Conservation (phyloP, 2,797 vertebrate species). For the Carduelis carduelis region DNA sequence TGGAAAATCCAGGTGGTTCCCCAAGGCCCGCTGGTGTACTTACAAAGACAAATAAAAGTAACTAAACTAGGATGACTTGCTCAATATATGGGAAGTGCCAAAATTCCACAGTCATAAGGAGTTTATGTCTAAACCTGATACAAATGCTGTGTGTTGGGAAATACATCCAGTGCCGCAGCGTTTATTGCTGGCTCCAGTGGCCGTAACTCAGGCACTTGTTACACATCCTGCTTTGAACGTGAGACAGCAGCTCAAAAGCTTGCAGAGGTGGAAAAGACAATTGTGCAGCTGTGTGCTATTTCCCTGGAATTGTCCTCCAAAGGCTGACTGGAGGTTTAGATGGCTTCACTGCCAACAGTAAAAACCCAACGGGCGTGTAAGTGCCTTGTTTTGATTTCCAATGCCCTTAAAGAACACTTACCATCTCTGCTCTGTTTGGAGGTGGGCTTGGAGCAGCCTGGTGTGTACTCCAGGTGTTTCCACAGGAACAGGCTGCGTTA, state of each 20-base stretch:
- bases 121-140: not conserved
- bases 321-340: not conserved
- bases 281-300: not conserved
- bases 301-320: not conserved
- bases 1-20: not conserved
- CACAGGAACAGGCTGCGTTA: not conserved
- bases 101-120: fast-evolving
- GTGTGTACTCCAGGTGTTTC: not conserved
- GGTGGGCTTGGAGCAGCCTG: not conserved
- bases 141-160: not conserved
- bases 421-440: not conserved
- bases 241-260: not conserved
- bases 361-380: not conserved
- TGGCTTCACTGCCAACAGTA: not conserved
- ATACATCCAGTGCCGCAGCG: not conserved
- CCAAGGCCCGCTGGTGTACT: fast-evolving
- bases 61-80: not conserved
- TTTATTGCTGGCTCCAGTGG: not conserved
- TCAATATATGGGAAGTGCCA: not conserved
- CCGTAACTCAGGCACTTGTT: not conserved
- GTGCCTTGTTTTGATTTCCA: not conserved
- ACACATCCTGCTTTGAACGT: not conserved
- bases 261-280: not conserved
- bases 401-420: not conserved
- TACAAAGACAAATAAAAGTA: not conserved